These are phyloP conservation scores for Cyphomyrus plagiostoma DNA, from an alignment of 2,113 vertebrate species.

Conservation along the genomic window DNA sequence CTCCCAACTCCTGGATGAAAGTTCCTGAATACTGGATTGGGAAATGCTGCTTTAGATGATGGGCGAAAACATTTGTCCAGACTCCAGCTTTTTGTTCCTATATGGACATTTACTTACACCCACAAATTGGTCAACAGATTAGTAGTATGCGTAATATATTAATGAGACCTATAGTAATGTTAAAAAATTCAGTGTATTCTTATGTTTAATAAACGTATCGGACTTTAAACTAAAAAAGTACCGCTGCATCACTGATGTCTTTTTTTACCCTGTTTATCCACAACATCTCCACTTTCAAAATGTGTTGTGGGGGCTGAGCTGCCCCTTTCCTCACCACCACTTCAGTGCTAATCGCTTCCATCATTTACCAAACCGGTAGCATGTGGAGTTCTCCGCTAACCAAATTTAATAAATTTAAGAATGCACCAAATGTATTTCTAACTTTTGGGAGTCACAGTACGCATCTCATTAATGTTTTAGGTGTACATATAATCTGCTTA, in stretches of 20 bases:
- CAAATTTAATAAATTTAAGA: neutral
- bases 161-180: neutral
- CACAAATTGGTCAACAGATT: neutral
- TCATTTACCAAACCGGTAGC: neutral
- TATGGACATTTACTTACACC: neutral
- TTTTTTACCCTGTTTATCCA: neutral
- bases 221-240: neutral
- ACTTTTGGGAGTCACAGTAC: no score
- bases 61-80: neutral
- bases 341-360: neutral
- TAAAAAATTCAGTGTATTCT: neutral
- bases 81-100: neutral
- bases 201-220: neutral
- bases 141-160: neutral
- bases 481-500: no score
- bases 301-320: neutral
- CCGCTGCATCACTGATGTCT: neutral
- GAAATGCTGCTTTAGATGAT: neutral
- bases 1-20: neutral
- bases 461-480: no score
- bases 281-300: neutral
- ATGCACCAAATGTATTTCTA: neutral
- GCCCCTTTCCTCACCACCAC: neutral
- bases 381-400: neutral
- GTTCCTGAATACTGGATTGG: neutral